Evolutionary conservation across 2,113 vertebrate species (phyloP).

Genomic region (Jacana jacana): DNA sequence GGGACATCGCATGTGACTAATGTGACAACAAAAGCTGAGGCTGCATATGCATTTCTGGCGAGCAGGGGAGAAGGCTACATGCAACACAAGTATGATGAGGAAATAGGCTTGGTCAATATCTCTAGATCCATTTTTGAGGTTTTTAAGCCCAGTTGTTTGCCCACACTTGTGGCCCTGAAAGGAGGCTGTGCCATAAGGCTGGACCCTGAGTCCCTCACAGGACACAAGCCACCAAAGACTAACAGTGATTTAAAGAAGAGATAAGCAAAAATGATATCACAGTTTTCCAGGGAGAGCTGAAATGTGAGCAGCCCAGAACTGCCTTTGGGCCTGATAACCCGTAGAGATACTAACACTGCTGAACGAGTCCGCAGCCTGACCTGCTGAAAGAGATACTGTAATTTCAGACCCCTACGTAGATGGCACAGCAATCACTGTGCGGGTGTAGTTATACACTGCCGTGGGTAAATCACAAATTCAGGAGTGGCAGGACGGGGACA

Average conservation of each 20-base stretch:
- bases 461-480: not conserved
- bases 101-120: not conserved
- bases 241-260: not conserved
- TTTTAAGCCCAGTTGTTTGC: not conserved
- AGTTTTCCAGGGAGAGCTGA: not conserved
- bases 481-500: not conserved
- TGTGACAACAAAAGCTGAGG: not conserved
- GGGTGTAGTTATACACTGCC: not conserved
- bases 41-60: not conserved
- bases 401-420: not conserved
- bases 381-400: slow-evolving; percentile 17
- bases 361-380: not conserved
- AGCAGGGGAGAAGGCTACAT: not conserved
- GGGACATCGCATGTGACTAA: not conserved
- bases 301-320: not conserved
- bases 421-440: not conserved
- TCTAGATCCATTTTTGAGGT: not conserved
- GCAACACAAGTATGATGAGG: not conserved
- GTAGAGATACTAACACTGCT: not conserved
- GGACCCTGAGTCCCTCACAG: not conserved
- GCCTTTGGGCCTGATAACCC: not conserved
- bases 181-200: not conserved
- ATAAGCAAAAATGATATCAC: not conserved
- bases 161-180: not conserved
- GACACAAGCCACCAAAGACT: not conserved